phyloP scores from a whole-genome alignment of 2,113 vertebrate genomes.

The Falcunculus frontatus region DNA sequence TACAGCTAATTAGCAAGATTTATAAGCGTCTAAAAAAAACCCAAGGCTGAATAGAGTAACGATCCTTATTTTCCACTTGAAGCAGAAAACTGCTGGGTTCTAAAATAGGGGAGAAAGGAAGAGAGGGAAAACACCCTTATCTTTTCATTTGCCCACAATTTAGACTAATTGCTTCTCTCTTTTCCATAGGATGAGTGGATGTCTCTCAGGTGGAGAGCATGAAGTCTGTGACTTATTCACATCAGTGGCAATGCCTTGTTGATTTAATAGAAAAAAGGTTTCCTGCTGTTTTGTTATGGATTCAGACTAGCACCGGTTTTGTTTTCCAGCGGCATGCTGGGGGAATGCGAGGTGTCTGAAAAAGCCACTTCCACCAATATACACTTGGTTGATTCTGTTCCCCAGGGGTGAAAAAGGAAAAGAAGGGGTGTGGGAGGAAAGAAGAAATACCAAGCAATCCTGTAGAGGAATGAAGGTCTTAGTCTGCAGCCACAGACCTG shows the following conservation, averaged over 20 bases:
- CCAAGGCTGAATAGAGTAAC: neutral
- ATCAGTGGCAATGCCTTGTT: neutral
- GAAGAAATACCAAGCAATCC: neutral
- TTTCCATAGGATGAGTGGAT: neutral
- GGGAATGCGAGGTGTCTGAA: neutral
- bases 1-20: constrained; percentile 62
- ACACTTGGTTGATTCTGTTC: neutral
- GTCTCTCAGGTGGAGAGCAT: neutral
- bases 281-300: neutral
- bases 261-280: neutral
- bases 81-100: neutral
- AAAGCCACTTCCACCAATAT: neutral
- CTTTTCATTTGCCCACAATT: neutral
- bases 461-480: neutral
- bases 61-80: constrained; percentile 36
- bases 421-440: accelerated
- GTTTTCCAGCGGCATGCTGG: neutral
- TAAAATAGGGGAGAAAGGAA: neutral
- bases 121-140: neutral
- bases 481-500: neutral
- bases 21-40: constrained; percentile 11
- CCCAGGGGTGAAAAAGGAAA: neutral
- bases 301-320: neutral
- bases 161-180: neutral
- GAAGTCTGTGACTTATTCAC: neutral